Evolutionary conservation across 2,113 vertebrate genomes (phyloP).

Genomic region (Scolopax mira): DNA sequence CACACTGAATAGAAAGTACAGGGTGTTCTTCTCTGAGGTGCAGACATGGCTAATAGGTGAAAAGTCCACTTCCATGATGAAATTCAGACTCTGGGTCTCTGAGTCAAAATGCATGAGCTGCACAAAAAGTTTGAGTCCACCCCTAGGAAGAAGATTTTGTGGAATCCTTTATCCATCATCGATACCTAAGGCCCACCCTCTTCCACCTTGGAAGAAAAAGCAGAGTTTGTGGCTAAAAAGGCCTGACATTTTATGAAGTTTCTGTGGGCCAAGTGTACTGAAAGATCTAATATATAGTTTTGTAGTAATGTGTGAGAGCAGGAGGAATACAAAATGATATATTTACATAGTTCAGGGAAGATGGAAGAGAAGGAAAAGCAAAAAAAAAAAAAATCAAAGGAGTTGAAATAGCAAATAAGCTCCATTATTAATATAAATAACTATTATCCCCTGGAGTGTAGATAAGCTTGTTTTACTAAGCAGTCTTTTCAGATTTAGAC

Average conservation of each 20-base stretch:
- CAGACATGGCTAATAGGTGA: background rate
- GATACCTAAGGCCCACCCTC: background rate
- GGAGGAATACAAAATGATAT: background rate
- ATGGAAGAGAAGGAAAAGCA: background rate
- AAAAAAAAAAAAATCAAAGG: background rate
- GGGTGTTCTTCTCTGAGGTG: background rate
- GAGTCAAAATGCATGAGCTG: background rate
- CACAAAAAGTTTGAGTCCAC: background rate
- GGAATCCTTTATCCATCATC: background rate
- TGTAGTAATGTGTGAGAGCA: background rate
- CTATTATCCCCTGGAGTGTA: constrained; percentile 1
- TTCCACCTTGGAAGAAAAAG: background rate
- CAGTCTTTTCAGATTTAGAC: constrained; percentile 3
- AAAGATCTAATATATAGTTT: background rate
- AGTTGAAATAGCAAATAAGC: constrained; percentile 11
- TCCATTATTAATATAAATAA: constrained; percentile 40
- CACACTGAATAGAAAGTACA: background rate
- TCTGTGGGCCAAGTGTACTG: background rate
- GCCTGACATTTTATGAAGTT: background rate
- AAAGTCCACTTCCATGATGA: background rate
- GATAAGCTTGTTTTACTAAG: constrained; percentile 42
- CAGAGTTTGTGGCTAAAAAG: background rate
- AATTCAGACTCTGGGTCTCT: background rate
- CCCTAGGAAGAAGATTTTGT: background rate
- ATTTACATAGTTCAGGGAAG: background rate